Conservation (phyloP, 2,797 vertebrate species). For the Furcifer pardalis region DNA sequence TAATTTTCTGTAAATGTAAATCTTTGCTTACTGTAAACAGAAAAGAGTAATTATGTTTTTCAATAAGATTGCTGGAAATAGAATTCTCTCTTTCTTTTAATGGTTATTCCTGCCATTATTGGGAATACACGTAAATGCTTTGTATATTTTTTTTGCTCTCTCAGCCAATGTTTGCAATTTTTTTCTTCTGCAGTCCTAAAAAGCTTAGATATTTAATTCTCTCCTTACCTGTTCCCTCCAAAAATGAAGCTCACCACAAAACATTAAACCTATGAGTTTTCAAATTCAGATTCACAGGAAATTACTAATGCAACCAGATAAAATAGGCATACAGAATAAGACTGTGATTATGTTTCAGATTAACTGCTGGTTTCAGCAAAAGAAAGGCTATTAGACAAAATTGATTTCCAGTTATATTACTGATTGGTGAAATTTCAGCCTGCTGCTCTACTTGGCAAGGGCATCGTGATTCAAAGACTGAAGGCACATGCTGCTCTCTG, state of each 20-base stretch:
- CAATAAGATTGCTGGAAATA: slow-evolving; percentile 16
- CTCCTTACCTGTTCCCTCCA: not conserved
- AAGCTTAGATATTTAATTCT: slow-evolving; percentile 37
- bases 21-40: slow-evolving; percentile 28
- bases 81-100: not conserved
- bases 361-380: slow-evolving; percentile 13
- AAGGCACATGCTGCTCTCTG: slow-evolving; percentile 7
- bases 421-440: slow-evolving; percentile 8
- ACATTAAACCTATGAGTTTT: slow-evolving; percentile 35
- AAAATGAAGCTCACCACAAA: not conserved
- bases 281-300: slow-evolving; percentile 28
- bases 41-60: slow-evolving; percentile 27
- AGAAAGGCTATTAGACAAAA: slow-evolving; percentile 1
- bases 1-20: slow-evolving; percentile 42
- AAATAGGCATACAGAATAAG: slow-evolving; percentile 1
- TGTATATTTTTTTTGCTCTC: slow-evolving; percentile 3
- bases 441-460: slow-evolving; percentile 13
- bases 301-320: slow-evolving; percentile 11
- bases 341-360: slow-evolving; percentile 29
- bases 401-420: slow-evolving; percentile 17
- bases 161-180: not conserved
- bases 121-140: slow-evolving; percentile 27
- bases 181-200: slow-evolving; percentile 11
- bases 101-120: not conserved
- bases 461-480: not conserved